phyloP scores from a whole-genome alignment of 2,797 vertebrate genomes.

The Scolopax bukidnonensis region DNA sequence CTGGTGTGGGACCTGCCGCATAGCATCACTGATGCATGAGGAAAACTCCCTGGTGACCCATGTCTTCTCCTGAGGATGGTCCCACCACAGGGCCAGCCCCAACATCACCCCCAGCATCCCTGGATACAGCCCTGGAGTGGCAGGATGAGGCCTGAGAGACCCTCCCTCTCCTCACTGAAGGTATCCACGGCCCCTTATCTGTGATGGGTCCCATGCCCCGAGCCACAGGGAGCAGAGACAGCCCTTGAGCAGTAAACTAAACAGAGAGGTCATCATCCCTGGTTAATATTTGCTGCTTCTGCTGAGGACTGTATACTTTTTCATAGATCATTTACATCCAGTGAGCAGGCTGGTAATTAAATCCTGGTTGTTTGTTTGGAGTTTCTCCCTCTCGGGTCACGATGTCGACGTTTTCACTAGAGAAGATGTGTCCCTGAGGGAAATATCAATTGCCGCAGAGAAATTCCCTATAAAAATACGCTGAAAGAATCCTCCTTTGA shows the following conservation, averaged over 20 bases:
- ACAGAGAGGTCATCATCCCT: conserved; percentile 68
- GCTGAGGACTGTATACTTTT: conserved; percentile 69
- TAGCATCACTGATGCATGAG: fast-evolving
- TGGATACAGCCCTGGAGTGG: neutral
- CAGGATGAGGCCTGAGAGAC: neutral
- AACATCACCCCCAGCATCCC: neutral
- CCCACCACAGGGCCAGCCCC: neutral
- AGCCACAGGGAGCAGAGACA: conserved; percentile 70
- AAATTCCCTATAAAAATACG: conserved; percentile 54
- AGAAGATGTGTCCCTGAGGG: conserved; percentile 72
- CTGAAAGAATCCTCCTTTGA: conserved; percentile 54
- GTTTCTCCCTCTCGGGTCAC: conserved; percentile 70
- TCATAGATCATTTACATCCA: conserved; percentile 72
- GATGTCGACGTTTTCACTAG: conserved; percentile 78
- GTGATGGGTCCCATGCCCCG: conserved; percentile 61
- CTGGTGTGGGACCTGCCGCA: neutral
- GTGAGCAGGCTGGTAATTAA: conserved; percentile 72
- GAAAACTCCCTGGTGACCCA: neutral
- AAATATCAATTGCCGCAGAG: conserved; percentile 49
- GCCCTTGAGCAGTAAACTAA: conserved; percentile 72
- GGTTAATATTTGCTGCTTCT: conserved; percentile 72
- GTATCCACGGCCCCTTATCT: conserved; percentile 55
- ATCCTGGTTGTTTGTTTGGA: conserved; percentile 73
- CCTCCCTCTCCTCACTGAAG: neutral
- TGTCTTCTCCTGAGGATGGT: neutral